phyloP scores from a whole-genome alignment of 2,797 vertebrate genomes.

The Cryptoprocta ferox region DNA sequence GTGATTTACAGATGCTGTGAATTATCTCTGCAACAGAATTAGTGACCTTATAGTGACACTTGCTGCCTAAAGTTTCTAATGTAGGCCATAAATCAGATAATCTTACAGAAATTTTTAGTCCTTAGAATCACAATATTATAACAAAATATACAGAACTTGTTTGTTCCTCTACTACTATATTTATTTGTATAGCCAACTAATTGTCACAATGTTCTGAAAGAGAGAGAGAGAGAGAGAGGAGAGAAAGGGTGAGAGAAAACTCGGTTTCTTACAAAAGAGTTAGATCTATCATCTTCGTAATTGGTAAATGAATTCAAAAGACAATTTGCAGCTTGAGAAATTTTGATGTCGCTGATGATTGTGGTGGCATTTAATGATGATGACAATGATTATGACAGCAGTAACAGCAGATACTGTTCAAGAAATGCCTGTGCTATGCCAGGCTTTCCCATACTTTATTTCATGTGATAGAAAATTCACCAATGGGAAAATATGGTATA shows the following conservation, averaged over 20 bases:
- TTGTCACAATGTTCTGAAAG: neutral
- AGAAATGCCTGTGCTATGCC: neutral
- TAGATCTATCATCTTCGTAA: neutral
- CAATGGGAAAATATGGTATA: neutral
- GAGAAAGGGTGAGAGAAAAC: neutral
- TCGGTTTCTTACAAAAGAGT: neutral
- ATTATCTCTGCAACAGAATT: constrained; percentile 31
- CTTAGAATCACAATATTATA: neutral
- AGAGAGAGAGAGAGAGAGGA: neutral
- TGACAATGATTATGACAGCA: neutral
- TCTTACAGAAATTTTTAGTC: neutral
- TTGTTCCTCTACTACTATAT: neutral
- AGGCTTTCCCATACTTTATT: neutral
- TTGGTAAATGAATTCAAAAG: neutral
- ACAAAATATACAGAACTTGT: neutral
- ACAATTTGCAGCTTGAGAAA: neutral
- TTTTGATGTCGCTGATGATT: neutral
- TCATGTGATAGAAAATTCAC: neutral
- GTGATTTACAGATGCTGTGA: neutral
- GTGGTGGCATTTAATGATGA: neutral
- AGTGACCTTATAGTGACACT: neutral
- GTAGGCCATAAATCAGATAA: neutral
- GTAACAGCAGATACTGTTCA: neutral
- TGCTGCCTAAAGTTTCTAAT: neutral
- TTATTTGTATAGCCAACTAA: neutral